Percentiles rank a stretch among this genome's conserved stretches.
phyloP scores from a whole-genome alignment of 2,113 vertebrate genomes.

The Centropus unirufus region DNA sequence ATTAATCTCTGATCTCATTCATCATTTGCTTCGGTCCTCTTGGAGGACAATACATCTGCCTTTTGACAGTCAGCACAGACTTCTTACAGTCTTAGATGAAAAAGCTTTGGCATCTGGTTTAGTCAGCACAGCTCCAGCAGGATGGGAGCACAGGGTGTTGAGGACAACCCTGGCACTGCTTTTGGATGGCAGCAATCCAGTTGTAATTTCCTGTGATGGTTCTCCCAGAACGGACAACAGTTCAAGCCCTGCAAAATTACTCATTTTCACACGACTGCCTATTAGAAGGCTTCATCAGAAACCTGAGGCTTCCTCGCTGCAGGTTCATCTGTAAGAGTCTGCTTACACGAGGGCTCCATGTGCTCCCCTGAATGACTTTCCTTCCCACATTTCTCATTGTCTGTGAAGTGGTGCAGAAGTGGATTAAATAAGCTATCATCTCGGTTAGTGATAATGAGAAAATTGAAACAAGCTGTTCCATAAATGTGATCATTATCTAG shows the following conservation, averaged over 20 bases:
- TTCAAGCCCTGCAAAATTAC: not conserved
- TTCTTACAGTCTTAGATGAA: not conserved
- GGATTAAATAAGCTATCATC: conserved; percentile 53
- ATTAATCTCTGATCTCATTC: conserved; percentile 59
- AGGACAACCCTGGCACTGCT: not conserved
- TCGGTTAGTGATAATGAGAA: conserved; percentile 44
- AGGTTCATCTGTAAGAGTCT: not conserved
- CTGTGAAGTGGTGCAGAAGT: conserved; percentile 36
- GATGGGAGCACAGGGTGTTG: not conserved
- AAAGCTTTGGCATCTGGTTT: not conserved
- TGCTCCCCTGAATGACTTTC: not conserved
- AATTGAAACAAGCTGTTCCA: conserved; percentile 60
- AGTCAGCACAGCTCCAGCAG: not conserved
- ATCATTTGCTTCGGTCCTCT: conserved; percentile 28
- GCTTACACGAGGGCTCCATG: accelerated
- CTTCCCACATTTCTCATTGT: conserved; percentile 33
- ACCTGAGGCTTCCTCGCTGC: not conserved
- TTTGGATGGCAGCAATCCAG: not conserved
- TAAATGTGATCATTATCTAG: conserved; percentile 57
- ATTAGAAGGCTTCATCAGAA: not conserved
- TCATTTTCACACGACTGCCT: not conserved
- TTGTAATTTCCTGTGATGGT: not conserved
- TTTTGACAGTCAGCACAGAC: not conserved
- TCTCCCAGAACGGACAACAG: not conserved
- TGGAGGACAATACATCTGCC: not conserved